These are phyloP conservation scores for Brachypalpus laphriformis DNA, from an alignment of 2,888 invertebrate genomes.

Conservation along the genomic window DNA sequence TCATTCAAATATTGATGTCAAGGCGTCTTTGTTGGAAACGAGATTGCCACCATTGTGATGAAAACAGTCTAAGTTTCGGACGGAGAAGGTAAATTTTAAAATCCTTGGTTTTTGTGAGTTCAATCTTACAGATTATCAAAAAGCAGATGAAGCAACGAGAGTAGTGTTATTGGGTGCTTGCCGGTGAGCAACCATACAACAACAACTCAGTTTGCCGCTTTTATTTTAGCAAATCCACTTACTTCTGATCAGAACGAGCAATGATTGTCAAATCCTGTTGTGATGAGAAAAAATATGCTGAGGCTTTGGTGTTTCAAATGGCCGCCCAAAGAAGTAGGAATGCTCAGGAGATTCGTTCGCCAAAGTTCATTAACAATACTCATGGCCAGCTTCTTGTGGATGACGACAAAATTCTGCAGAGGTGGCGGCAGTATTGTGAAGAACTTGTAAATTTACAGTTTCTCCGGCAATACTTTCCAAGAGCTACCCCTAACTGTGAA, in stretches of 20 bases:
- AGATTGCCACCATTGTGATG: neutral
- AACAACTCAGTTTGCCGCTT: neutral
- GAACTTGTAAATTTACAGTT: no score
- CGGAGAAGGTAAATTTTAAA: neutral
- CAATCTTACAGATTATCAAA: neutral
- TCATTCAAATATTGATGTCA: neutral
- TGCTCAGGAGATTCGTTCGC: neutral
- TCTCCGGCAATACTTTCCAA: no score
- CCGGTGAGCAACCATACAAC: neutral
- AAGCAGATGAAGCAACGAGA: neutral
- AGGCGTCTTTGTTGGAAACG: neutral
- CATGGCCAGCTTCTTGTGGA: no score
- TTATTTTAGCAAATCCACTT: neutral
- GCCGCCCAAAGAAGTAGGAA: neutral
- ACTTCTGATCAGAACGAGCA: neutral
- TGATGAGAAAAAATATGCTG: no score
- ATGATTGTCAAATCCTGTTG: neutral
- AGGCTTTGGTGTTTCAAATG: neutral
- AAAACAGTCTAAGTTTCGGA: no score
- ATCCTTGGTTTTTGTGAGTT: neutral
- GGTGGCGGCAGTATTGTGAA: no score
- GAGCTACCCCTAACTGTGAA: no score
- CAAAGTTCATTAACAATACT: no score
- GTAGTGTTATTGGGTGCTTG: neutral
- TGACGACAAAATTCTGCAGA: no score